Evolutionary conservation across 64 coral and sea anemone species (phyloP).

Genomic region (Montipora capricornis): DNA sequence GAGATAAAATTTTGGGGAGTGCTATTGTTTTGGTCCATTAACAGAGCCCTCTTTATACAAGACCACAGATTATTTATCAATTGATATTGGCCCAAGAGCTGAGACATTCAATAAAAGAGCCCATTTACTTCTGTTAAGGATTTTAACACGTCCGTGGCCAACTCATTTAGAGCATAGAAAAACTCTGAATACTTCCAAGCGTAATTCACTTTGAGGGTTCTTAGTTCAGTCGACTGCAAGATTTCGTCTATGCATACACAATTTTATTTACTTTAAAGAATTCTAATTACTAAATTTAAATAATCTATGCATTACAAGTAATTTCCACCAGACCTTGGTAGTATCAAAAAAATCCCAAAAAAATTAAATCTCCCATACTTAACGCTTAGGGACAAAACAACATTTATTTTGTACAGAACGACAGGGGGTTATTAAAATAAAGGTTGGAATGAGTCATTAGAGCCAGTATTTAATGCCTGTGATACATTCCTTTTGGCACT

Average conservation of each 20-base stretch:
- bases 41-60: slow-evolving; percentile 26
- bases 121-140: slow-evolving; percentile 23
- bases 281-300: no score
- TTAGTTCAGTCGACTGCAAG: no score
- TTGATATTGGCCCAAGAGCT: not conserved
- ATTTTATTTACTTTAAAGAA: no score
- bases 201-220: no score
- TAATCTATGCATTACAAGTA: no score
- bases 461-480: not conserved
- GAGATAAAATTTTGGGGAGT: slow-evolving; percentile 3
- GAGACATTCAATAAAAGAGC: not conserved
- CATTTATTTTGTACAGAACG: not conserved
- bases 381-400: not conserved
- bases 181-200: slow-evolving; percentile 77
- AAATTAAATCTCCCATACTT: no score
- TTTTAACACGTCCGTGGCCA: slow-evolving; percentile 6
- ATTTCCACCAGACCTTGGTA: no score
- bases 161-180: slow-evolving; percentile 10
- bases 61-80: slow-evolving; percentile 21
- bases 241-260: no score
- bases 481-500: not conserved
- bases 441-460: not conserved
- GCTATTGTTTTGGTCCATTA: slow-evolving; percentile 15
- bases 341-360: no score
- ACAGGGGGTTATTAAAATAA: slow-evolving; percentile 34